Evolutionary conservation across 2,888 invertebrate species (phyloP).

Genomic region (Cryptocephalus primarius): DNA sequence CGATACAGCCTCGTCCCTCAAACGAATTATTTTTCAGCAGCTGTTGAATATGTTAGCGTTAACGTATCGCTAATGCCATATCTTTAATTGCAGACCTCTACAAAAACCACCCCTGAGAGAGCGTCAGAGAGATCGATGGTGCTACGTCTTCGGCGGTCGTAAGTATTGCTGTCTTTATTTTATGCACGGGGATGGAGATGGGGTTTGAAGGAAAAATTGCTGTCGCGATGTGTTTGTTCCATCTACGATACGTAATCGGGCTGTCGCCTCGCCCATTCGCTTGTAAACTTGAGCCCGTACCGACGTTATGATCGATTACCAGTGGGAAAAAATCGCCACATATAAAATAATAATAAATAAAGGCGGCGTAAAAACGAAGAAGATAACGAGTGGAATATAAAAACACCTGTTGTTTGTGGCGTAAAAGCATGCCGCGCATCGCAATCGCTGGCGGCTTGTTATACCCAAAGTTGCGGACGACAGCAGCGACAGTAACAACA

Average conservation of each 20-base stretch:
- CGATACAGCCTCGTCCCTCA: constrained; percentile 30
- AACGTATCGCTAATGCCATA: constrained; percentile 20
- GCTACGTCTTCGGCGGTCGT: too few relatives aligned
- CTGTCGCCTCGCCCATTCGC: too few relatives aligned
- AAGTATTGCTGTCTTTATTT: too few relatives aligned
- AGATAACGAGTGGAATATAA: constrained; percentile 24
- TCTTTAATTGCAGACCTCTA: constrained; percentile 30
- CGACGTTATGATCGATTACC: too few relatives aligned
- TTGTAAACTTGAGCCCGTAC: too few relatives aligned
- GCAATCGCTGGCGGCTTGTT: constrained; percentile 26
- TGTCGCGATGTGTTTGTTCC: too few relatives aligned
- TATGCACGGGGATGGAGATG: too few relatives aligned
- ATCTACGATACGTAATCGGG: too few relatives aligned
- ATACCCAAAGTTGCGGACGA: constrained; percentile 21
- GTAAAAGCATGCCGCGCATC: constrained; percentile 24
- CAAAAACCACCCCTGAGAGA: constrained; percentile 1
- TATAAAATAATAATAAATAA: constrained; percentile 28
- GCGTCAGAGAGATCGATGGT: too few relatives aligned
- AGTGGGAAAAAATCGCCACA: constrained; percentile 21
- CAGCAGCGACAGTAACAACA: constrained; percentile 5
- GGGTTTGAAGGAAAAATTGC: too few relatives aligned
- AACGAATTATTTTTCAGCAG: constrained; percentile 33
- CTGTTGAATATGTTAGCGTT: constrained; percentile 34
- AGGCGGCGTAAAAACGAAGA: constrained; percentile 18
- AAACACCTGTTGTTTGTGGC: constrained; percentile 27